Base-by-base conservation (phyloP, 92 coral and sea anemone species). In the Porites divaricata region DNA sequence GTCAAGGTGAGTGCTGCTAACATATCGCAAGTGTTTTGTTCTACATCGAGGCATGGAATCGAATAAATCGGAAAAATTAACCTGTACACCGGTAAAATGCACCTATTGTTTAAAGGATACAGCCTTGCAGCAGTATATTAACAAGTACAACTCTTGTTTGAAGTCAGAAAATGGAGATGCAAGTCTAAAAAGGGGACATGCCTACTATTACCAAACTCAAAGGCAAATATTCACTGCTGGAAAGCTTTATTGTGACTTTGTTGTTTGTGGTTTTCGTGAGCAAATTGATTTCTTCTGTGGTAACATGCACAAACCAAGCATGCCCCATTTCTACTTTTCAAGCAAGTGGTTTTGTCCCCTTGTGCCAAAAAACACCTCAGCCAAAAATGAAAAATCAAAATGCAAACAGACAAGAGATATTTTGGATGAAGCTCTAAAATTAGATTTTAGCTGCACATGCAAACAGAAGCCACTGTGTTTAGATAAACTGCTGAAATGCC, bases 1-100 rank as follows among this genome's bases (percentile, higher is more conserved):
- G 93, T 24, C 93, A 74, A 74, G 93, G 84, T 57, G 90, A 89
- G 80, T 79, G 86, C 81, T 89, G 90, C 73, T 89, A 87, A 21
- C 90, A 89, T 52, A 76, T 89, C 14, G 91, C 91, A 28, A 90
- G 89, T 70, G 74, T 83, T 26, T 73, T 90, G n/a, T 90, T 82
- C 65, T 90, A 83, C 81, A 70, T 87, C 59, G 91, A 90, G 64
- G 80, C 91, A 51, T 74, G 70, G 61, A 87, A 73, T 68, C 68
- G 90, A 28, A 57, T 87, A 48, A 77, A 67, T 58, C n/a, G n/a
- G 81, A 72, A 63, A 86, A 86, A 28, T 66, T 69, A 67, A 72
- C 90, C 20, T 86, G 90, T 57, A 79, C 86, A 20, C 72, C 79
- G 72, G 63, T 73, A 19, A 86, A 86, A 73, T 86, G 90, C 63